Evolutionary conservation across 2,113 vertebrate genomes (phyloP).

Genomic region (Corythoichthys haematopterus): DNA sequence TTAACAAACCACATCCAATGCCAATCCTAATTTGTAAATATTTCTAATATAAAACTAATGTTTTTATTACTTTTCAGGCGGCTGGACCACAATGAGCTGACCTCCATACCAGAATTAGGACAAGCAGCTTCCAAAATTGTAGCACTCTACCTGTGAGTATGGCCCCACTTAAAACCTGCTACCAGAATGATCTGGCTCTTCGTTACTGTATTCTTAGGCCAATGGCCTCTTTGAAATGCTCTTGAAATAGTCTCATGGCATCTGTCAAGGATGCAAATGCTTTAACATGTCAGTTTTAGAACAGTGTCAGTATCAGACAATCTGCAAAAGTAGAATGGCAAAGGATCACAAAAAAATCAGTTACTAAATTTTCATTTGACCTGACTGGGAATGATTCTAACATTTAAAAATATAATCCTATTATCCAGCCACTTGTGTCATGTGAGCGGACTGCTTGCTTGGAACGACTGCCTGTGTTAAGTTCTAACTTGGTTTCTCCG

Average conservation of each 20-base stretch:
- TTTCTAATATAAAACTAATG: neutral
- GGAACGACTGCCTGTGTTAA: conserved; percentile 27
- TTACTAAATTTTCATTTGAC: conserved; percentile 5
- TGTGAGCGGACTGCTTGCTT: conserved; percentile 26
- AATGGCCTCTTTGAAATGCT: conserved; percentile 40
- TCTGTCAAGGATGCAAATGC: conserved; percentile 18
- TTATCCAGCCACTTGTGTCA: conserved; percentile 18
- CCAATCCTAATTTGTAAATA: neutral
- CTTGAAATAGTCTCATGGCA: conserved; percentile 44
- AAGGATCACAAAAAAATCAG: conserved; percentile 8
- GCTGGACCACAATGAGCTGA: conserved; percentile 88
- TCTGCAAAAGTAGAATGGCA: conserved; percentile 2
- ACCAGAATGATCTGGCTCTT: conserved; percentile 22
- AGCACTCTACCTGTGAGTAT: conserved; percentile 87
- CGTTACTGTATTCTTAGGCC: conserved; percentile 36
- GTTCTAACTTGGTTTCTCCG: conserved; percentile 39
- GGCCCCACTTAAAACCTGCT: conserved; percentile 15
- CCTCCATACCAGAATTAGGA: conserved; percentile 81
- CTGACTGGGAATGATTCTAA: conserved; percentile 10
- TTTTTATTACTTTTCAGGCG: conserved; percentile 72
- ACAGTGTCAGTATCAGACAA: neutral
- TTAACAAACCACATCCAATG: neutral
- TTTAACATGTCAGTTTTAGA: conserved; percentile 13
- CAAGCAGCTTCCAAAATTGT: conserved; percentile 66
- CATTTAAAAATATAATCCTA: conserved; percentile 18